A percentile compares a stretch with the other conserved stretches of the same genome.
These are phyloP conservation scores for Thera britannica DNA, from an alignment of 2,888 invertebrate species.

Conservation along the genomic window DNA sequence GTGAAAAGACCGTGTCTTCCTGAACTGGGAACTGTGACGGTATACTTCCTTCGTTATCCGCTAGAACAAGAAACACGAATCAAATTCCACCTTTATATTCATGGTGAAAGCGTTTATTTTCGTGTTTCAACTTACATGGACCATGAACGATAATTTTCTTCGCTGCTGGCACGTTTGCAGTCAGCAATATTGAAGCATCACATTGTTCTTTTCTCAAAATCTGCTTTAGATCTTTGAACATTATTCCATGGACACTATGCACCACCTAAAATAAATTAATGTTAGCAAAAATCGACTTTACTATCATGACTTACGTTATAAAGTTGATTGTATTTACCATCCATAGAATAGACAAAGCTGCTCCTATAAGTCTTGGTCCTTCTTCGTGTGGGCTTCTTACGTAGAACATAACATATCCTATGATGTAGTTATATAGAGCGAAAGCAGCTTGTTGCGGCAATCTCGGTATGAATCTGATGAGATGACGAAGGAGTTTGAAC, in stretches of 20 bases:
- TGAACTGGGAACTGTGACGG: conserved; percentile 99
- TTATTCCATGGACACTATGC: conserved; percentile 99
- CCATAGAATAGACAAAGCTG: conserved; percentile 97
- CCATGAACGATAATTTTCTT: conserved; percentile 99
- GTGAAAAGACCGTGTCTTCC: conserved; percentile 98
- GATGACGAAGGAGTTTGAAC: conserved; percentile 95
- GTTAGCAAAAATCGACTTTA: conserved; percentile 2
- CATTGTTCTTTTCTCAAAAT: conserved; percentile 99
- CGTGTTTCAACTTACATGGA: conserved; percentile 68
- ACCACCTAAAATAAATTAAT: conserved; percentile 88
- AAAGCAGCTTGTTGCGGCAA: conserved; percentile 99
- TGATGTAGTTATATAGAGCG: conserved; percentile 98
- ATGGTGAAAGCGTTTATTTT: conserved; percentile 3
- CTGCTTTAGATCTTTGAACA: conserved; percentile 99
- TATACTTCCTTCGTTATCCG: conserved; percentile 95
- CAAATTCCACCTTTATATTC: neutral
- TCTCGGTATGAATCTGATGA: conserved; percentile 96
- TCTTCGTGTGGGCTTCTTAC: conserved; percentile 98
- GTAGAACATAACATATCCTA: conserved; percentile 99
- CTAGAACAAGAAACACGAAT: conserved; percentile 58
- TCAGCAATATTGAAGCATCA: conserved; percentile 98
- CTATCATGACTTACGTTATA: neutral
- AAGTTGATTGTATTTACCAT: conserved; percentile 86
- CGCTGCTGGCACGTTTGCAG: conserved; percentile 99
- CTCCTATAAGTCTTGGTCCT: conserved; percentile 96